Base-by-base conservation (phyloP, 2,888 invertebrate genomes). In the Orchesella flavescens region DNA sequence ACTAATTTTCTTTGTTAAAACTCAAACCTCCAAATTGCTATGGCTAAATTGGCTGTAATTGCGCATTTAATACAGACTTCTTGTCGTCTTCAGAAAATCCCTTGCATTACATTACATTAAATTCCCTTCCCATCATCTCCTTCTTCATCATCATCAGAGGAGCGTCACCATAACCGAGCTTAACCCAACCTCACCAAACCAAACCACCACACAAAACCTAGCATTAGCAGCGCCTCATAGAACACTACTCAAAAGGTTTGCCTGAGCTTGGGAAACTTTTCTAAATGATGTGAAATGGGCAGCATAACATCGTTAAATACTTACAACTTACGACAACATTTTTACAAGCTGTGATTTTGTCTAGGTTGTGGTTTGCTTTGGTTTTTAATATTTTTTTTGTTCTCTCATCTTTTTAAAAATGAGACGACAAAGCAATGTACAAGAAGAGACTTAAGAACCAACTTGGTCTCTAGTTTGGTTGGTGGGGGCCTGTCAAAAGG, bases 331-430 rank as follows among this genome's bases (percentile, higher is more conserved):
- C n/a, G n/a, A n/a, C n/a, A n/a, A 21, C 23, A 49, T 2, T 12
- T 49, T 49, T 3, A 57, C 17, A 61, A 61, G 61, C 24, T 61
- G 24, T 61, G 61, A 23, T 61, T 24, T 61, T 23, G 17, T 15
- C 61, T 63, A 69, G 23, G 73, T 76, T 84, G 84, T 82, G 84
- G 84, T 84, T 84, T 84, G 73, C 74, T 84, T 81, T 82, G 84
- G 84, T 84, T 84, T 84, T 82, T 53, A 84, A 23, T n/a, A 49
- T 3, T 49, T 61, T 61, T 61, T 61, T 61, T 61, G 9, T 82
- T 82, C 73, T 84, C 73, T 84, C 84, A 19, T 23, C 23, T 23
- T n/a, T n/a, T n/a, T n/a, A n/a, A n/a, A n/a, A n/a, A n/a, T n/a
- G n/a, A n/a, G n/a, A n/a, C 61, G 19, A 23, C 3, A 23, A 24